These are phyloP conservation scores for Mus pahari DNA, from an alignment of 2,113 vertebrate species.

Conservation along the genomic window DNA sequence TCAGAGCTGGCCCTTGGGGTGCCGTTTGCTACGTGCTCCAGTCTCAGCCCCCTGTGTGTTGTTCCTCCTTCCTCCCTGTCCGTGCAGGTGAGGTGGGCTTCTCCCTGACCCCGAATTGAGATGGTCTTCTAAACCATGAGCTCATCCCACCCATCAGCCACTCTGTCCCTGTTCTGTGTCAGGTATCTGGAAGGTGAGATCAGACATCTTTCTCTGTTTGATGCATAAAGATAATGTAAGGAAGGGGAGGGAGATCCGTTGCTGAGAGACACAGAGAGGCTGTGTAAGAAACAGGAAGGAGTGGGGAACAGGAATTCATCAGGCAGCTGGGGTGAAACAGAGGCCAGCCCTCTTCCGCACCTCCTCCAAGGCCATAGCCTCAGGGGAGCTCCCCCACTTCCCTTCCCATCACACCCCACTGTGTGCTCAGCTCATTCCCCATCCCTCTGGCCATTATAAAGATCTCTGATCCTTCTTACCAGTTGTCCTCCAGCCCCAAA, in stretches of 20 bases:
- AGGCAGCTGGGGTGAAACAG: background rate
- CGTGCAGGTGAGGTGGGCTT: background rate
- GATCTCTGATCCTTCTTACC: background rate
- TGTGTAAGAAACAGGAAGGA: background rate
- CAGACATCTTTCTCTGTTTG: background rate
- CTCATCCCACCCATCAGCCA: background rate
- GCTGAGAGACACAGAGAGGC: slow-evolving; percentile 23
- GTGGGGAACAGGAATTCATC: background rate
- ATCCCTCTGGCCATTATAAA: background rate
- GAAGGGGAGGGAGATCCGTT: background rate
- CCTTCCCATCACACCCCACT: background rate
- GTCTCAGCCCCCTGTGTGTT: background rate
- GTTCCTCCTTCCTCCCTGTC: background rate
- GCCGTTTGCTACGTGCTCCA: fast-evolving
- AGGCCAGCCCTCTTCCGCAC: background rate
- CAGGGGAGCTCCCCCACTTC: background rate
- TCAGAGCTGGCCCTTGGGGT: background rate
- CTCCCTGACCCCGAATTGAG: background rate
- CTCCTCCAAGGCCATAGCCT: background rate
- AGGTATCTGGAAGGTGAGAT: background rate
- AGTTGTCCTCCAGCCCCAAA: background rate
- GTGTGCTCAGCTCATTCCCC: background rate
- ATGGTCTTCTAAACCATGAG: background rate
- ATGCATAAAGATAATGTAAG: slow-evolving; percentile 13
- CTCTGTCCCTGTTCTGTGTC: background rate